Evolutionary conservation across 2,113 vertebrate genomes (phyloP), one percentile per base, ranked within the genome.

Genomic region (Callipepla californica): DNA sequence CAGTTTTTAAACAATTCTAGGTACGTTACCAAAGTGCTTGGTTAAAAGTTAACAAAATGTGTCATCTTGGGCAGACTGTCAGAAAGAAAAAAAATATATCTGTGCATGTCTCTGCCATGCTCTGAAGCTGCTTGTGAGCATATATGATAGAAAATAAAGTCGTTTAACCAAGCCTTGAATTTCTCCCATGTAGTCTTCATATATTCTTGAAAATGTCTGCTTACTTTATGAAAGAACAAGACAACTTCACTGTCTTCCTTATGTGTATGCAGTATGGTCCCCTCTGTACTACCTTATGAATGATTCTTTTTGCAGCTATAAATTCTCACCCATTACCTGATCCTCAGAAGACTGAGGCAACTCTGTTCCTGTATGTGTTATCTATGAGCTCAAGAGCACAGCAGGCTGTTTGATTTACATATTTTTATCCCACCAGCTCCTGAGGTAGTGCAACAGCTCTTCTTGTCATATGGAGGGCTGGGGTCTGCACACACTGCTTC

Each of bases 1-100:
- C 65, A 51, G 7, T 86, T 88, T 96, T 90, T 90, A 79, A 94
- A 57, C 57, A 93, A 53, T 87, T 93, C 85, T 38, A 86, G 73
- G 76, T 94, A 65, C 6, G 0, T 83, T 74, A 91, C 23, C 48
- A 58, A 91, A 93, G 80, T 51, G 58, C 26, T 86, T 86, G 5
- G 48, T 86, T 80, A 57, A 90, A 74, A 94, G 26, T 94, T 50
- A 96, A 94, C 53, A 68, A 62, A 83, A 84, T 88, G 57, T 95
- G 91, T 95, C 69, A 79, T 48, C 90, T 83, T 58, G 69, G 90
- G 87, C n/a, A 75, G 28, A 47, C 4, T 53, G 38, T 59, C 80
- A 93, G 75, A 77, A 84, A 8, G 47, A 61, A 75, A 48, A 79
- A 89, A 67, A 32, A 44, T 40, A 53, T 28, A 9, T 3, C 61